Base-by-base conservation (phyloP, 2,113 vertebrate genomes). In the Campylomormyrus numenius region DNA sequence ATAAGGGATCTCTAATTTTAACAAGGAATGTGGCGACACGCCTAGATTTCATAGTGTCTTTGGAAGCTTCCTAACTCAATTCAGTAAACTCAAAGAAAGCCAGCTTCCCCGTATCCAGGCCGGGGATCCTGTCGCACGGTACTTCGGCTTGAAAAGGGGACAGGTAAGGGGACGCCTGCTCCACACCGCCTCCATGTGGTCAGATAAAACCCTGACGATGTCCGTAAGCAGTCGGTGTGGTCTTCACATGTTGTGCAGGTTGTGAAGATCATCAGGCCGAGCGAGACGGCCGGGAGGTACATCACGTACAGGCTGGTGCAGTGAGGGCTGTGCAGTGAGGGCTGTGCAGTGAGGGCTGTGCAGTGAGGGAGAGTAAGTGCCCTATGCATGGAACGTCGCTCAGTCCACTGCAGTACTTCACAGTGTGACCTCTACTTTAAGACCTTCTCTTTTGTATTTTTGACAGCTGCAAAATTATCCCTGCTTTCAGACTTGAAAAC, bases 281-380 rank as follows among this genome's bases (percentile, higher is more conserved):
- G 98, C 1, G 98, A 99, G 94, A 99, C 98, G 0, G 98, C 98
- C 0, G 98, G 98, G 39, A 95, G 98, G 58, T 99, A 99, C 94
- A 99, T 99, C 95, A 99, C 98, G 46, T 99, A 99, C 96, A 95
- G 98, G 5, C 96, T 99, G 92, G 98, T 99, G 87, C 98, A 99
- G 95, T 99, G 62, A 62, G n/a, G 90, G 94, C 53, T 2, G 70
- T 35, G 70, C 11, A 0, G 31, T 39, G 39, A 39, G 39, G 39
- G 39, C 39, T 39, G 98, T 99, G 87, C 11, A 0, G 31, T 35
- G 35, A 35, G 35, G 35, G 35, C 39, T 39, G 98, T 99, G 87
- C 98, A 99, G 95, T 5, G 42, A 45, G 15, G 13, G 70, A 39
- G 70, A 35, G 27, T 74, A 74, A 6, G 70, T 17, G 13, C 2